Evolutionary conservation across 37 sponge, comb jelly and placozoan genomes (phyloP).

Genomic region (Chondrosia reniformis): DNA sequence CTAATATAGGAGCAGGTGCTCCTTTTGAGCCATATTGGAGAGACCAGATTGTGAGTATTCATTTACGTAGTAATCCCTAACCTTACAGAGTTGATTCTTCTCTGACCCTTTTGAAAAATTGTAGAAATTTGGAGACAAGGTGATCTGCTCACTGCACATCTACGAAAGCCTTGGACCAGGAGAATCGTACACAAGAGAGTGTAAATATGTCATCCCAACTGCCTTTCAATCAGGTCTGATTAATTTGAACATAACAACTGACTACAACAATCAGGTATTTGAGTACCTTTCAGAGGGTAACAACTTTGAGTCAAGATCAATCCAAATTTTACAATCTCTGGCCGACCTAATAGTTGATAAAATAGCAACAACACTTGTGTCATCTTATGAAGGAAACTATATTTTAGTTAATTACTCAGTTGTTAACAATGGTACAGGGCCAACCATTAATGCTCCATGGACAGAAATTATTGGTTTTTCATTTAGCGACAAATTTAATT

Average conservation of each 20-base stretch:
- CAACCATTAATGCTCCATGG: constrained; percentile 17
- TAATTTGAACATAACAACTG: constrained; percentile 18
- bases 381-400: constrained; percentile 13
- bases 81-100: not conserved
- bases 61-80: not conserved
- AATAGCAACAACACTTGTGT: not conserved
- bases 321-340: not conserved
- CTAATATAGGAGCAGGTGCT: constrained; percentile 18
- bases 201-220: not conserved
- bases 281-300: constrained; percentile 26
- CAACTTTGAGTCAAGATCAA: not conserved
- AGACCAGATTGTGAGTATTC: constrained; percentile 12
- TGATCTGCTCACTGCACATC: too few species aligned
- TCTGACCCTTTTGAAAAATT: too few species aligned
- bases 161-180: constrained; percentile 14
- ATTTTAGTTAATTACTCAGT: constrained; percentile 10
- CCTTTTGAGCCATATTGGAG: constrained; percentile 38
- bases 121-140: too few species aligned
- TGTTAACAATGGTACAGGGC: not conserved
- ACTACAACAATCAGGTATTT: constrained; percentile 20
- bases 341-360: constrained; percentile 7
- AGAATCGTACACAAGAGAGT: not conserved
- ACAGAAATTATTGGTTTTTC: constrained; percentile 15
- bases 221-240: not conserved
- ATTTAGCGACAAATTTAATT: not conserved